Evolutionary conservation across 2,113 vertebrate genomes (phyloP), one percentile per base, ranked within the genome.

Genomic region (Lophochroa leadbeateri): DNA sequence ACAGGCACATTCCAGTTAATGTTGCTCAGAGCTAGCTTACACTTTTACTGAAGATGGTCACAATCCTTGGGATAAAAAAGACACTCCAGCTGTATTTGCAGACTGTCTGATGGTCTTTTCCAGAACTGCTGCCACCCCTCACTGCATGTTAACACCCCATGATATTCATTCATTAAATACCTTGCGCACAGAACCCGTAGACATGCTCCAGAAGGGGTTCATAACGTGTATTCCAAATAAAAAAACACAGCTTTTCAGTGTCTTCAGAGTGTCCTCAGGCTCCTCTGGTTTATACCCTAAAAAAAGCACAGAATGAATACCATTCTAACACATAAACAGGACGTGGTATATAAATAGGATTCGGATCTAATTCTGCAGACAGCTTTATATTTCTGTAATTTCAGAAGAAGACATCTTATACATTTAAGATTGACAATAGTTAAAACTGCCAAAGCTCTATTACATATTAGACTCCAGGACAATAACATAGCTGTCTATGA

Each of bases 131-230:
- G 27, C 41, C 31, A 49, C 52, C 39, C 69, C 67, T 57, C 78
- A 69, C 61, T 28, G 19, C 35, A 52, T 4, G 17, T 71, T 76
- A 87, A 39, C 43, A 35, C 24, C 13, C 29, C 20, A 58, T 6
- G 39, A 39, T 39, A 84, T 27, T 37, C 47, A 25, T 14, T 37
- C 39, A 41, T 68, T 37, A 70, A 6, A 10, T 53, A 99, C 99
- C 99, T 99, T 99, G 82, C 99, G 99, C 88, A 98, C 98, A 87
- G 99, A 98, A 96, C 98, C 98, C 94, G 98, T 97, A 98, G 99
- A 99, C 99, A 99, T 99, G 97, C 98, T 99, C 99, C 99, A 99
- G 97, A 99, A 99, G 96, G 99, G 98, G 98, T 99, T 99, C 99
- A 99, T 99, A 98, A 98, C 98, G 98, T 97, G 98, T 95, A 78